phyloP scores from a whole-genome alignment of 2,113 vertebrate genomes.

The Dermatemys mawii region DNA sequence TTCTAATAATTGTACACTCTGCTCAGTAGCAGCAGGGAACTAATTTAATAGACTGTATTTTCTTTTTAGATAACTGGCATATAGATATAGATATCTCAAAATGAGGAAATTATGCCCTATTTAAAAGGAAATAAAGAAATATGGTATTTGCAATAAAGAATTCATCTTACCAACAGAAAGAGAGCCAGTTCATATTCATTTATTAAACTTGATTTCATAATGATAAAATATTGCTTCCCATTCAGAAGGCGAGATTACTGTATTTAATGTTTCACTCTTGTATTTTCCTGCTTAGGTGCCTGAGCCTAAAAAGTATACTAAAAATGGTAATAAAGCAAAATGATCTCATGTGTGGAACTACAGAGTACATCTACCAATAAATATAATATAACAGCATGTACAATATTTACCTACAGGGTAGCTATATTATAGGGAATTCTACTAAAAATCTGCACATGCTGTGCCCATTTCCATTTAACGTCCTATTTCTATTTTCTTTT shows the following conservation, averaged over 20 bases:
- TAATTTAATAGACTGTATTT: conserved; percentile 57
- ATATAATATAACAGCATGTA: background rate
- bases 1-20: conserved; percentile 54
- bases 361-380: background rate
- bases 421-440: background rate
- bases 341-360: background rate
- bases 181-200: background rate
- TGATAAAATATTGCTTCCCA: background rate
- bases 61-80: conserved; percentile 50
- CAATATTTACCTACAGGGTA: background rate
- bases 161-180: conserved; percentile 20
- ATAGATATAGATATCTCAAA: conserved; percentile 54
- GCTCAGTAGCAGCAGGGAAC: conserved; percentile 26
- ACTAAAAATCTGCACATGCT: background rate
- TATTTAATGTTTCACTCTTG: background rate
- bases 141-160: background rate
- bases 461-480: background rate
- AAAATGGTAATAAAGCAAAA: background rate
- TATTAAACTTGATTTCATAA: background rate
- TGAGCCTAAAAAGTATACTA: background rate
- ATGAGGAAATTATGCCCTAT: conserved; percentile 17
- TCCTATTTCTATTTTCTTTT: background rate
- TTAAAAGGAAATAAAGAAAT: background rate
- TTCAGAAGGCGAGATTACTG: background rate
- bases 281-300: background rate